phyloP scores from a whole-genome alignment of 2,113 vertebrate genomes.

The Centrocercus urophasianus region DNA sequence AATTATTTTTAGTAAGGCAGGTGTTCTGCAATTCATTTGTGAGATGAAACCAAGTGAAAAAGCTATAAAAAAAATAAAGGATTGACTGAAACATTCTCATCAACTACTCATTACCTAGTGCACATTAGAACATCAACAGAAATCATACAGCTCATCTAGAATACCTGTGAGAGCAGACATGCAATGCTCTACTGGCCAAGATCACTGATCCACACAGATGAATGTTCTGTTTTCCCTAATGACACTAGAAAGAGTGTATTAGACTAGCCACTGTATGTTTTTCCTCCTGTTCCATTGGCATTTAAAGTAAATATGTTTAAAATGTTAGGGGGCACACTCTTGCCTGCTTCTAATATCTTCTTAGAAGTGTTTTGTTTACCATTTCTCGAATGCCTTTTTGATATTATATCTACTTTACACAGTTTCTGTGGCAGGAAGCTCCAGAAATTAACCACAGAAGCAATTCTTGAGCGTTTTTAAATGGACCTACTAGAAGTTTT shows the following conservation, averaged over 20 bases:
- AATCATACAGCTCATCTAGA: not conserved
- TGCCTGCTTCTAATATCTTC: not conserved
- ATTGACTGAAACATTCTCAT: not conserved
- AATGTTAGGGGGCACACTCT: not conserved
- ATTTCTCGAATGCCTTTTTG: not conserved
- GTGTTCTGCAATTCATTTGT: not conserved
- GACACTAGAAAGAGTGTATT: not conserved
- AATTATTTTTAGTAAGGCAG: not conserved
- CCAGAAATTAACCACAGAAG: not conserved
- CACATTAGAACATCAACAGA: not conserved
- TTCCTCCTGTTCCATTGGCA: not conserved
- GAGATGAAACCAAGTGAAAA: not conserved
- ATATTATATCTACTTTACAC: not conserved
- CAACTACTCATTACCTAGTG: not conserved
- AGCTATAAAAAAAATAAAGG: not conserved
- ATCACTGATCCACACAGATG: not conserved
- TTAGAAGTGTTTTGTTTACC: not conserved
- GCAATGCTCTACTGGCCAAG: not conserved
- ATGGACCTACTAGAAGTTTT: not conserved
- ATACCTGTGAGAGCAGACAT: not conserved
- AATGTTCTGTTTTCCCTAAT: not conserved
- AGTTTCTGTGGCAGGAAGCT: not conserved
- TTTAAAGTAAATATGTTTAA: not conserved
- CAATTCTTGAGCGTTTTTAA: not conserved
- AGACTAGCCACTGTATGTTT: not conserved